phyloP scores from a whole-genome alignment of 1,140 invertebrate species.

The Drosophila nigrodunni region DNA sequence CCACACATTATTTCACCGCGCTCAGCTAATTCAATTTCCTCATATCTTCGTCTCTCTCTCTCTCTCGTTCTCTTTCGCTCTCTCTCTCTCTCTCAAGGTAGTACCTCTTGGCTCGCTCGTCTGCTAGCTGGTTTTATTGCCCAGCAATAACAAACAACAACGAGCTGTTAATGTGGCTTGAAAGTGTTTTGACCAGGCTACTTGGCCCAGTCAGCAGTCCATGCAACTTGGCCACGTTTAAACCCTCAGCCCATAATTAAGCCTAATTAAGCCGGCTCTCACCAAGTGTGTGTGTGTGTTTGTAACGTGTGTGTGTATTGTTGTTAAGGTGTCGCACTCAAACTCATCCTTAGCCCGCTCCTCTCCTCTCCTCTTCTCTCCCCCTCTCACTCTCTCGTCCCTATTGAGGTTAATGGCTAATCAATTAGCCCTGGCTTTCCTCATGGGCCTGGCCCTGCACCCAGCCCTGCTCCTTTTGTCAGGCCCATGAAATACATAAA shows the following conservation, averaged over 20 bases:
- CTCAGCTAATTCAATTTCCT: slow-evolving; percentile 73
- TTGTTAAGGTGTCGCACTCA: slow-evolving; percentile 58
- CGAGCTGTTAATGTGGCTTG: slow-evolving; percentile 68
- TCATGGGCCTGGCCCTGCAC: slow-evolving; percentile 18
- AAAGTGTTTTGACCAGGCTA: slow-evolving; percentile 61
- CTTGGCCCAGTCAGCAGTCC: slow-evolving; percentile 24
- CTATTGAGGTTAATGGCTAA: slow-evolving; percentile 80
- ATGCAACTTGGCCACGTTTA: slow-evolving; percentile 4
- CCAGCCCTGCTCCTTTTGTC: not conserved
- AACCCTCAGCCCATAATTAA: slow-evolving; percentile 72
- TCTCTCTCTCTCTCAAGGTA: not conserved
- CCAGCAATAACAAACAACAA: slow-evolving; percentile 55
- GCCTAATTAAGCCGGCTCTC: slow-evolving; percentile 58
- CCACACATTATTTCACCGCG: slow-evolving; percentile 54
- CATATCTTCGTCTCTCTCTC: slow-evolving; percentile 1
- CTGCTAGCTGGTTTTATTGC: slow-evolving; percentile 48
- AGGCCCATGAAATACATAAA: slow-evolving; percentile 40
- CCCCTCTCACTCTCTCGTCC: slow-evolving; percentile 22
- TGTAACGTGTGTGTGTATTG: slow-evolving; percentile 24
- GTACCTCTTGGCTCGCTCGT: not conserved
- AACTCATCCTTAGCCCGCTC: slow-evolving; percentile 40
- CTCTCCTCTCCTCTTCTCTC: slow-evolving; percentile 15
- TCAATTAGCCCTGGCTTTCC: slow-evolving; percentile 63
- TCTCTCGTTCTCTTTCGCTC: slow-evolving; percentile 1
- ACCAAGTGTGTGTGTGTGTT: slow-evolving; percentile 10